phyloP scores from a whole-genome alignment of 2,797 vertebrate genomes.

The Prunella strophiata region DNA sequence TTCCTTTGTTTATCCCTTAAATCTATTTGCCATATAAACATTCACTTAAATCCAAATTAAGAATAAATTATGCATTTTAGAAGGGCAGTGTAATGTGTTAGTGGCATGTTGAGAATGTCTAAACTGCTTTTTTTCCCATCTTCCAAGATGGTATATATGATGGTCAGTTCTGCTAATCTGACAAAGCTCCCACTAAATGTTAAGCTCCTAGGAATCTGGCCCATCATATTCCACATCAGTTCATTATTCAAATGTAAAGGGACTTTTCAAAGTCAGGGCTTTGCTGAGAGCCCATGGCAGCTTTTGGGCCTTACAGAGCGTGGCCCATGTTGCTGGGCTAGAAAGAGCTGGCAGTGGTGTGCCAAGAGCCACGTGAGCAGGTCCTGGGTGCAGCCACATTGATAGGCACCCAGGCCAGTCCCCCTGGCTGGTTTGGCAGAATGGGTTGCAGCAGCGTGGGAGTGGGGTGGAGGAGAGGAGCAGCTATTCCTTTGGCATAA shows the following conservation, averaged over 20 bases:
- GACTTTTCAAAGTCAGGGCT: neutral
- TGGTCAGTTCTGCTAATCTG: neutral
- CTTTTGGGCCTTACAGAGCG: fast-evolving
- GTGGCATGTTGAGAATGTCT: neutral
- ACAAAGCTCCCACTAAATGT: neutral
- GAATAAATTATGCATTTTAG: neutral
- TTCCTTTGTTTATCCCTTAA: neutral
- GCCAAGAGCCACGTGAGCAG: neutral
- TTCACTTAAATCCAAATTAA: neutral
- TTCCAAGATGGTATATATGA: neutral
- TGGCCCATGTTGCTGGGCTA: fast-evolving
- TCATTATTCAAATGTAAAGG: neutral
- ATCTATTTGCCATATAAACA: neutral
- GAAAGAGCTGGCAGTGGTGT: neutral
- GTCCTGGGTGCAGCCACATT: neutral
- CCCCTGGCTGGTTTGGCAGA: neutral
- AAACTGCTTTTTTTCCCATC: neutral
- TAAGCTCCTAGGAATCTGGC: neutral
- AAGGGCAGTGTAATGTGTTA: fast-evolving
- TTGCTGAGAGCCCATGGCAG: neutral
- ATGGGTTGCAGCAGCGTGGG: neutral
- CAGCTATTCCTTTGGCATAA: neutral
- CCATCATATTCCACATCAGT: neutral
- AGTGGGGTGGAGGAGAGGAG: neutral
- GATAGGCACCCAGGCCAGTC: neutral